Base-by-base conservation (phyloP, 1,140 invertebrate genomes). In the Halesus radiatus region DNA sequence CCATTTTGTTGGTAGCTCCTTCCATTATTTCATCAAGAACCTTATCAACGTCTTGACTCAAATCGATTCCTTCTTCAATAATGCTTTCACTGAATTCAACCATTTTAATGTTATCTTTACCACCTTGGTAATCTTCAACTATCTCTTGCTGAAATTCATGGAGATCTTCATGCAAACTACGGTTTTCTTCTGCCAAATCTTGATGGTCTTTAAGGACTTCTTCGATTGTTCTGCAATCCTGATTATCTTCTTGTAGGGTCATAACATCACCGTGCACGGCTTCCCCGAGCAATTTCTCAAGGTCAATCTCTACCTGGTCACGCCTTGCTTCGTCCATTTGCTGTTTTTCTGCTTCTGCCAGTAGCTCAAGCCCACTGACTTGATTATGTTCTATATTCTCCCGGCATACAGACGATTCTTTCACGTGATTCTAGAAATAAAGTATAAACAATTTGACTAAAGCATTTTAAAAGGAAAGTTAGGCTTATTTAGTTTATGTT, bases 401-500 rank as follows among this genome's bases (percentile, higher is more conserved):
- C 1, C 78, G 50, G 70, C 78, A 79, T 23, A 29, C 13, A 10
- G 62, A 45, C 8, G 70, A 74, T n/a, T 62, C 60, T 15, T 18
- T 8, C 3, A 74, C 37, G 50, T 79, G 78, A 16, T 26, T 70
- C 78, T 79, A 32, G n/a, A 74, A 64, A 53, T 23, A 79, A 77
- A 53, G 5, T 64, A 37, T 8, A 7, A 37, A 7, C 7, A 4
- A 8, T 37, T 37, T n/a, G n/a, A n/a, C n/a, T n/a, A n/a, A n/a
- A n/a, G n/a, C n/a, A n/a, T n/a, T n/a, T n/a, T n/a, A n/a, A n/a
- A n/a, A n/a, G n/a, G n/a, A n/a, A n/a, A n/a, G n/a, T n/a, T n/a
- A n/a, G n/a, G n/a, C n/a, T n/a, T n/a, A n/a, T n/a, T n/a, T n/a
- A n/a, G n/a, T n/a, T n/a, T n/a, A n/a, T n/a, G n/a, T n/a, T n/a